phyloP scores from a whole-genome alignment of 2,113 vertebrate species.

The Phyllopteryx taeniolatus region DNA sequence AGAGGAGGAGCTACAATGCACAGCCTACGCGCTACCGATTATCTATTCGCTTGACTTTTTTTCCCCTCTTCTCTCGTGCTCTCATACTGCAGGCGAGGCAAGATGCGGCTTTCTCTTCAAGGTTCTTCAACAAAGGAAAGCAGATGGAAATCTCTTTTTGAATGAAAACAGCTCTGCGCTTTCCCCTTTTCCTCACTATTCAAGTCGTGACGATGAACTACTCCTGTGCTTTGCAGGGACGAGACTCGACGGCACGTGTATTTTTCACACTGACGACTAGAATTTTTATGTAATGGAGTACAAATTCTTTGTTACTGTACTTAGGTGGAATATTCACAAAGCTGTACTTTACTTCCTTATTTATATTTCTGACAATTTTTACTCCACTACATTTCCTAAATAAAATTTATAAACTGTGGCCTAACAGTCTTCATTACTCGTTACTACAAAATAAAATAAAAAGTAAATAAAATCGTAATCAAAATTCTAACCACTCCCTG shows the following conservation, averaged over 20 bases:
- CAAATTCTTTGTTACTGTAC: neutral
- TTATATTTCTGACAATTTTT: neutral
- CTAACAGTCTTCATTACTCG: too few relatives aligned
- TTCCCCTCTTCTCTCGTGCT: conserved; percentile 34
- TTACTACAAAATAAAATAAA: too few relatives aligned
- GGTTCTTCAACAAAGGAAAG: conserved; percentile 46
- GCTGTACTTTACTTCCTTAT: neutral
- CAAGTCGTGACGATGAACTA: conserved; percentile 15
- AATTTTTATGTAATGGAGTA: neutral
- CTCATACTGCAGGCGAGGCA: conserved; percentile 42
- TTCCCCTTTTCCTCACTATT: conserved; percentile 47
- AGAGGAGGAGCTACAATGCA: conserved; percentile 45
- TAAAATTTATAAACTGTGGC: neutral
- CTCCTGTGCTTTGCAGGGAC: conserved; percentile 4
- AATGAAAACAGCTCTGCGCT: conserved; percentile 55
- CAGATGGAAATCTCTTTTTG: conserved; percentile 54
- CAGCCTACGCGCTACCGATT: conserved; percentile 45
- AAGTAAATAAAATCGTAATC: too few relatives aligned
- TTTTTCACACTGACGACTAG: conserved; percentile 17
- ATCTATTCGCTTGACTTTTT: conserved; percentile 50
- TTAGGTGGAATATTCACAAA: neutral
- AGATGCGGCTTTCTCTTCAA: conserved; percentile 55
- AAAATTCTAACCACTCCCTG: too few relatives aligned
- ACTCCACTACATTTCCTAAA: neutral
- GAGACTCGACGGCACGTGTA: conserved; percentile 6